These are phyloP conservation scores for Dromius quadrimaculatus DNA, from an alignment of 2,888 invertebrate genomes.

Conservation along the genomic window DNA sequence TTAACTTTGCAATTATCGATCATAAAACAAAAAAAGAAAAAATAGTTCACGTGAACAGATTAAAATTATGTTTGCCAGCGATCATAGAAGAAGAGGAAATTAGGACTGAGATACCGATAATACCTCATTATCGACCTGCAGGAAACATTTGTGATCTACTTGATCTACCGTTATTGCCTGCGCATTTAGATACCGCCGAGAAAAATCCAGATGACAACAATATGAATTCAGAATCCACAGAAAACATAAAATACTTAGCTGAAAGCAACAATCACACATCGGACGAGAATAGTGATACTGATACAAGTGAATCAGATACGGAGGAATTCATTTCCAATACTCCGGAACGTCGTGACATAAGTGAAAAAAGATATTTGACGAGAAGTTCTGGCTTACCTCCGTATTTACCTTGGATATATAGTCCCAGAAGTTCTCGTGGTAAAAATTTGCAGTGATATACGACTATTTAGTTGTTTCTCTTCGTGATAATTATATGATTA, in stretches of 20 bases:
- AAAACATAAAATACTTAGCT: not conserved
- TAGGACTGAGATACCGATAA: not conserved
- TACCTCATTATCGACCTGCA: too few relatives aligned
- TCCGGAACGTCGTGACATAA: not conserved
- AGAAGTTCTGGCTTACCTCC: conserved; percentile 25
- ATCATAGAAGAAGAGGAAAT: not conserved
- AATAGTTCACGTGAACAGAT: conserved; percentile 26
- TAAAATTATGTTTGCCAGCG: conserved; percentile 15
- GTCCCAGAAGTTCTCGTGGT: too few relatives aligned
- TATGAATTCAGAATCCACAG: not conserved
- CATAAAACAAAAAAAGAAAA: conserved; percentile 14
- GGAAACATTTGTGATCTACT: not conserved
- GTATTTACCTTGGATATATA: conserved; percentile 21
- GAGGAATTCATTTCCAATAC: too few relatives aligned
- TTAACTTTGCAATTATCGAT: too few relatives aligned
- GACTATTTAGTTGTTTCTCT: too few relatives aligned
- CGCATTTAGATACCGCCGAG: not conserved
- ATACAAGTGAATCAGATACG: not conserved
- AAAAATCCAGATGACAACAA: too few relatives aligned
- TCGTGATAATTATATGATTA: too few relatives aligned
- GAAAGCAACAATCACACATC: not conserved
- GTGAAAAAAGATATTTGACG: not conserved
- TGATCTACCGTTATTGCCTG: not conserved
- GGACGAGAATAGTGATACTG: not conserved
- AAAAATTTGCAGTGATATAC: too few relatives aligned